Base-by-base conservation (phyloP, 2,888 invertebrate species). In the Eugnorisma glareosa region DNA sequence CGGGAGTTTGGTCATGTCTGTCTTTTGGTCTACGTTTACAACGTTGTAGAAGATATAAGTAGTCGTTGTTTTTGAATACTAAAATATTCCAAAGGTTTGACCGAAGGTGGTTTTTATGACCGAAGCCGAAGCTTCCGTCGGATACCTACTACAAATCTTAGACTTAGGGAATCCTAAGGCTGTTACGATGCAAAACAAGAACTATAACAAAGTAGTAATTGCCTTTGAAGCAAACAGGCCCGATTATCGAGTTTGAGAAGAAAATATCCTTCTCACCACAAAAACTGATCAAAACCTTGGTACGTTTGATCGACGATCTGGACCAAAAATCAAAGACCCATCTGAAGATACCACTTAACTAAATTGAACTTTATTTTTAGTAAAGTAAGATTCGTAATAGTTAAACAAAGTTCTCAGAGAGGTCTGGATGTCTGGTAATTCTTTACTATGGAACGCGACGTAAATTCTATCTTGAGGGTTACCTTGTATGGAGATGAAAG, bases 391-490 rank as follows among this genome's bases (percentile, higher is more conserved):
- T 77, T 72, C 15, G 54, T 54, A 28, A 10, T 72, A 15, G 43
- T 68, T 5, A 21, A 48, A 35, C 10, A 18, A 48, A 70, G 73
- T 76, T 57, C 13, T 1, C 6, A 48, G 61, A 24, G 35, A 74
- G 86, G 67, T 74, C 73, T 64, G 28, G 21, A 5, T 18, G n/a
- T 37, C 71, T 91, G 90, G 92, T 82, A 75, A 85, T 83, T 87
- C 88, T 89, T 85, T 94, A 94, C 94, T 94, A 94, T 88, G 93
- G 93, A 89, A 93, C 92, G 92, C 92, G 88, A 91, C 93, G 93
- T 94, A 93, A 93, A 93, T 93, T 92, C 91, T 91, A 90, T 91
- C 84, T 85, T 77, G 79, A 79, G 86, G 75, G 71, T 86, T 87
- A 83, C 91, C 92, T 86, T 93, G 84, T 91, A 91, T 51, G 92